phyloP scores from a whole-genome alignment of 2,113 vertebrate genomes.

The Callithrix jacchus region DNA sequence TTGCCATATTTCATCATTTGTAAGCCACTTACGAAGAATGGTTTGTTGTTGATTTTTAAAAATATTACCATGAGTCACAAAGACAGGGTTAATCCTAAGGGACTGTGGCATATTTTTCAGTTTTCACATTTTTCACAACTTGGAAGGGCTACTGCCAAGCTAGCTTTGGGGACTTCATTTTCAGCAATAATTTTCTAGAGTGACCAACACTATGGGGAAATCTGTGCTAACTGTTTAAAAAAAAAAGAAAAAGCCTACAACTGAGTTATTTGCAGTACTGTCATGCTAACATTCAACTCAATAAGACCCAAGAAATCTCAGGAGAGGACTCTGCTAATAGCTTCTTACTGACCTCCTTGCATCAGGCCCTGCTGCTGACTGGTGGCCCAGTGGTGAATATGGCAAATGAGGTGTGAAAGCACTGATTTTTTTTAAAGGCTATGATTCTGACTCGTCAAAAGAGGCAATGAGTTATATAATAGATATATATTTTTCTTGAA shows the following conservation, averaged over 20 bases:
- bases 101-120: conserved; percentile 73
- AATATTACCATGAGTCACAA: conserved; percentile 65
- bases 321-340: conserved; percentile 87
- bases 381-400: conserved; percentile 83
- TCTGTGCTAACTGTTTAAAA: conserved; percentile 86
- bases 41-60: conserved; percentile 37
- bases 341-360: conserved; percentile 86
- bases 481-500: conserved; percentile 83
- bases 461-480: conserved; percentile 83
- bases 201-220: conserved; percentile 90
- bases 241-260: conserved; percentile 82
- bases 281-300: conserved; percentile 89
- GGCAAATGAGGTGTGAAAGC: conserved; percentile 89
- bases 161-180: conserved; percentile 85
- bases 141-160: conserved; percentile 78
- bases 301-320: conserved; percentile 86
- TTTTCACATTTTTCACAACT: conserved; percentile 73
- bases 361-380: conserved; percentile 81
- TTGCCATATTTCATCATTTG: background rate
- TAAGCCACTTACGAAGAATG: conserved; percentile 17
- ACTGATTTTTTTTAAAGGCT: conserved; percentile 81
- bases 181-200: conserved; percentile 86
- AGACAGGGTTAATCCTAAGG: conserved; percentile 53
- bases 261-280: conserved; percentile 87
- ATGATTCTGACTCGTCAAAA: conserved; percentile 80